These are phyloP conservation scores for Paramacrobiotus metropolitanus DNA, from an alignment of 1,140 invertebrate genomes.

Conservation along the genomic window DNA sequence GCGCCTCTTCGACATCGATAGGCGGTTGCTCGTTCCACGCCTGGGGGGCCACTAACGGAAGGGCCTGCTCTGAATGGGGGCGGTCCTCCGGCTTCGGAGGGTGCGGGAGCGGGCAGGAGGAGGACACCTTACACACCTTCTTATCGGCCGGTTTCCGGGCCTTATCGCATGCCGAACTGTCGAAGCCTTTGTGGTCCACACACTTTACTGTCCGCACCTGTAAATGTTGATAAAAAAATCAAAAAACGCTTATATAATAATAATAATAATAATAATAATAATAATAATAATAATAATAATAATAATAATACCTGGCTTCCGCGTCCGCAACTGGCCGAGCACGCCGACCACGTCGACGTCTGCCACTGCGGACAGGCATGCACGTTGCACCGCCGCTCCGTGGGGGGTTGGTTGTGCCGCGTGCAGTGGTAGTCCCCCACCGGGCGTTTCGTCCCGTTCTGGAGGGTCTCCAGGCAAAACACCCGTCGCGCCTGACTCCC, in stretches of 20 bases:
- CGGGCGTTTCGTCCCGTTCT: constrained; percentile 37
- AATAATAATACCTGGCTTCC: no score
- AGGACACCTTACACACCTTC: not conserved
- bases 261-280: no score
- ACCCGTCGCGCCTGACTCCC: constrained; percentile 47
- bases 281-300: no score
- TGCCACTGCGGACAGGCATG: constrained; percentile 53
- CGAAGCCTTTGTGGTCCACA: not conserved
- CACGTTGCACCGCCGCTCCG: constrained; percentile 50
- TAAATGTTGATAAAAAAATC: no score
- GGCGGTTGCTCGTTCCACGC: not conserved
- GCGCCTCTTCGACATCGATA: not conserved
- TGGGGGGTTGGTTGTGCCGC: constrained; percentile 42
- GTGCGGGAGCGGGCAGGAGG: not conserved
- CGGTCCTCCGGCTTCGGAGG: not conserved
- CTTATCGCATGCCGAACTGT: not conserved
- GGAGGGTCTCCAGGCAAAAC: constrained; percentile 39
- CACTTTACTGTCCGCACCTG: not conserved
- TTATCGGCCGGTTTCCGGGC: not conserved
- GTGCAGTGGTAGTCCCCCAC: constrained; percentile 29
- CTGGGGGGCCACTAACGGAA: not conserved
- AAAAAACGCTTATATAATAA: no score
- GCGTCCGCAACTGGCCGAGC: constrained; percentile 55
- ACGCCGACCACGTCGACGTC: not conserved
- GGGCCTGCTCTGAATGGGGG: not conserved